Evolutionary conservation across 23 tunicate species (phyloP), one percentile per base, ranked within the genome.

Genomic region (Diplosoma virens): DNA sequence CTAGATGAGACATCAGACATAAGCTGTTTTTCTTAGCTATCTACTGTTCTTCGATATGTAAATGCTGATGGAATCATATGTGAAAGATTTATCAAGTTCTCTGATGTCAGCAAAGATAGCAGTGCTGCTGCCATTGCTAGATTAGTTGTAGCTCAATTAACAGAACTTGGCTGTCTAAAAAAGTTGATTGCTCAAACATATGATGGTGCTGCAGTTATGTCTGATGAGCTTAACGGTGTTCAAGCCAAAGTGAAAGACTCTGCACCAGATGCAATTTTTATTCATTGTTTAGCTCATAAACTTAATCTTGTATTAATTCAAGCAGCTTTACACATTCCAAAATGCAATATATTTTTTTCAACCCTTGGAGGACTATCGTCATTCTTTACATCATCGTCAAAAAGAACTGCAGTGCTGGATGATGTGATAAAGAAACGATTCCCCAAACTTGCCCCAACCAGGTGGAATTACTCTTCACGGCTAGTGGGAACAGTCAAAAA

Each of bases 31-130:
- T 63, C 34, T 5, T 36, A 63, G 22, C 37, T 28, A 6, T 28
- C 69, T 26, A 63, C 69, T 7, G 69, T 63, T 63, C n/a, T 63
- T 29, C 69, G 34, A 30, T 63, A 63, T 63, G 69, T 63, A n/a
- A 63, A 63, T 30, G 9, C 34, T 29, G 37, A 63, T 63, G 69
- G 37, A 25, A n/a, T 30, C 9, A n/a, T 63, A 26, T 63, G 34
- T 63, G 69, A 63, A 63, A 25, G 69, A 28, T 63, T 63, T 63
- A 5, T 24, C 29, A 63, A 63, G 22, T 63, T 63, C n/a, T 29
- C 35, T 63, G 69, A 63, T 63, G 69, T 25, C 14, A 63, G 69
- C 37, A 63, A 63, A 30, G 35, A 63, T 28, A 34, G 69, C 5
- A 63, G 69, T 63, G 34, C 69, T 28, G 7, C n/a, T 28, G 69